Evolutionary conservation across 1,140 invertebrate genomes (phyloP).

Genomic region (Drosophila mayri): DNA sequence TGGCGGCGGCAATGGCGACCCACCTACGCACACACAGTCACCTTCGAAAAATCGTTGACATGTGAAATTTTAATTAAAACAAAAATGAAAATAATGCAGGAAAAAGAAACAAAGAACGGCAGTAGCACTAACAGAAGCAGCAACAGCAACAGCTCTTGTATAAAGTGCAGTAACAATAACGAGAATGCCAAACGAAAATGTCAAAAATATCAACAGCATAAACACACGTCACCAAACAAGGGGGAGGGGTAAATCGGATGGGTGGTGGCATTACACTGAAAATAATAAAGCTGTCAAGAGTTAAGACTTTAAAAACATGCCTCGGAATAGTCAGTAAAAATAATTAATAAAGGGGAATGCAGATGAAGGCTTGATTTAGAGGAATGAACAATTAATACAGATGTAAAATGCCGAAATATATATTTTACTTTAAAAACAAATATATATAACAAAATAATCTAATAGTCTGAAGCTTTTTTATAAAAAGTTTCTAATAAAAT

Average conservation of each 20-base stretch:
- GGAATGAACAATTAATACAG: no score
- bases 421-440: no score
- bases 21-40: slow-evolving; percentile 36
- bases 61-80: slow-evolving; percentile 78
- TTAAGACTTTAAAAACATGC: not conserved
- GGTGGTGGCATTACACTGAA: not conserved
- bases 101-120: slow-evolving; percentile 26
- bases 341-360: not conserved
- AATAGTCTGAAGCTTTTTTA: no score
- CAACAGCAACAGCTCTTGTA: slow-evolving; percentile 21
- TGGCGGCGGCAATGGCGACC: slow-evolving; percentile 9
- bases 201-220: slow-evolving; percentile 78
- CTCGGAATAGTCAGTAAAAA: not conserved
- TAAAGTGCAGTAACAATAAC: slow-evolving; percentile 60
- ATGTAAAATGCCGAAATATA: no score
- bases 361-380: not conserved
- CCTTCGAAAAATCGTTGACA: slow-evolving; percentile 71
- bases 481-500: no score
- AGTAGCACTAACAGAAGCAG: slow-evolving; percentile 19
- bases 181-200: slow-evolving; percentile 73
- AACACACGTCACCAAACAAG: slow-evolving; percentile 41
- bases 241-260: not conserved
- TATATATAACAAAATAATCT: no score
- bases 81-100: slow-evolving; percentile 71
- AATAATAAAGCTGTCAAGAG: not conserved